These are phyloP conservation scores for Perca flavescens DNA, from an alignment of 2,113 vertebrate genomes.

Conservation along the genomic window DNA sequence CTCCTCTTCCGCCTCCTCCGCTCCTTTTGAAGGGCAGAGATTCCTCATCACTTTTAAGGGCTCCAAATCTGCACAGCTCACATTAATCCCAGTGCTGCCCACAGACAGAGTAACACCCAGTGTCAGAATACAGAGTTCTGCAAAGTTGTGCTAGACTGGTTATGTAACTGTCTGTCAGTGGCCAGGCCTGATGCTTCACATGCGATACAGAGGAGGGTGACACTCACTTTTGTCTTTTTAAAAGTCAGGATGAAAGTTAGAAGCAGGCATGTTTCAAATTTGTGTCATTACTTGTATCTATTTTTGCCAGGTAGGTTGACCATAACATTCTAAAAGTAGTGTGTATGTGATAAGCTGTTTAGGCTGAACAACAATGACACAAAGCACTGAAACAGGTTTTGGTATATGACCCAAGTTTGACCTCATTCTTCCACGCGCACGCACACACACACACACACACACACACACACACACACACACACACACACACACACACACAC, in stretches of 20 bases:
- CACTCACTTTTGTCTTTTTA: not conserved
- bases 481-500: not conserved
- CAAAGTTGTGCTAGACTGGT: constrained; percentile 59
- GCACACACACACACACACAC: not conserved
- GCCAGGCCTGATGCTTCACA: constrained; percentile 23
- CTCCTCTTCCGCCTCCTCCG: constrained; percentile 22
- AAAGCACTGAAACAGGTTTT: not conserved
- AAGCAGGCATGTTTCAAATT: not conserved
- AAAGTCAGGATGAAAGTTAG: constrained; percentile 23
- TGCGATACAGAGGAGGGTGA: constrained; percentile 1
- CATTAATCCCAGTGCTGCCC: constrained; percentile 67
- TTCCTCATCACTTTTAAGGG: constrained; percentile 56
- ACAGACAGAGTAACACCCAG: constrained; percentile 40
- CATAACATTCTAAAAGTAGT: not conserved
- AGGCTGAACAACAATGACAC: not conserved
- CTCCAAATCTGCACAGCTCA: constrained; percentile 52
- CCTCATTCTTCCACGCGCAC: not conserved
- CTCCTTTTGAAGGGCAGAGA: constrained; percentile 45
- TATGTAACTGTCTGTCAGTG: constrained; percentile 63
- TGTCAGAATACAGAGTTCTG: constrained; percentile 53
- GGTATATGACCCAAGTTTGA: constrained; percentile 7
- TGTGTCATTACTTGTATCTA: not conserved
- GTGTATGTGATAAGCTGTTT: not conserved
- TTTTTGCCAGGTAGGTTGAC: not conserved
- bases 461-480: not conserved